Conservation (phyloP, 2,888 invertebrate genomes). For the Cerceris rybyensis region DNA sequence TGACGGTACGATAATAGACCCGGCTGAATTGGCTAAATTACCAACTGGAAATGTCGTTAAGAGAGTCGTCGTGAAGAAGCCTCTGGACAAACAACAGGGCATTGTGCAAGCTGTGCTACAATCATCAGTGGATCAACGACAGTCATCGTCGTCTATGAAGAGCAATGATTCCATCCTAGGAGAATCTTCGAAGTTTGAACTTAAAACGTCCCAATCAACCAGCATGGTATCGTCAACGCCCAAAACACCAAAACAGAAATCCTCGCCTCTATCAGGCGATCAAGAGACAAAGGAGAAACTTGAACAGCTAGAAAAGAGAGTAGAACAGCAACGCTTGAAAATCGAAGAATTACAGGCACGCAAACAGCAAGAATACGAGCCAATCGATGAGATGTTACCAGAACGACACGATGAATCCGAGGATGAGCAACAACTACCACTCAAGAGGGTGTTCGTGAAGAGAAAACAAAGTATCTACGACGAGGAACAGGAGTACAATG, state of each 20-base stretch:
- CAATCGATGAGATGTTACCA: slow-evolving; percentile 78
- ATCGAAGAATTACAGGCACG: slow-evolving; percentile 78
- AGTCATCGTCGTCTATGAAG: slow-evolving; percentile 25
- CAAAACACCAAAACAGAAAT: slow-evolving; percentile 60
- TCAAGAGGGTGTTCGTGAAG: slow-evolving; percentile 85
- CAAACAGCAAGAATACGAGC: slow-evolving; percentile 77
- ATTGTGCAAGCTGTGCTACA: slow-evolving; percentile 73
- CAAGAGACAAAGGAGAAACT: slow-evolving; percentile 79
- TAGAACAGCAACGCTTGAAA: slow-evolving; percentile 78
- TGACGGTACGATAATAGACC: slow-evolving; percentile 79
- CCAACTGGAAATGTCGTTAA: slow-evolving; percentile 80
- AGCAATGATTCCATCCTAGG: slow-evolving; percentile 29
- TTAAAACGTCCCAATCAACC: slow-evolving; percentile 72
- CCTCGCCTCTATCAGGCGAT: slow-evolving; percentile 65
- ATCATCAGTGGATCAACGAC: slow-evolving; percentile 50
- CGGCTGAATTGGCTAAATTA: slow-evolving; percentile 78
- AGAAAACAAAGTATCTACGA: slow-evolving; percentile 83
- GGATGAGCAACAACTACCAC: slow-evolving; percentile 82
- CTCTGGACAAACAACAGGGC: slow-evolving; percentile 71
- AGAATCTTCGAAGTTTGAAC: slow-evolving; percentile 73
- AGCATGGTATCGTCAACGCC: slow-evolving; percentile 32
- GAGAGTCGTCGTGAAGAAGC: slow-evolving; percentile 79
- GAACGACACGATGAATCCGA: slow-evolving; percentile 79
- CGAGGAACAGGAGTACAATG: slow-evolving; percentile 78
- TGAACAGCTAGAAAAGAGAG: slow-evolving; percentile 77